Evolutionary conservation across 2,113 vertebrate species (phyloP).

Genomic region (Entelurus aequoreus): DNA sequence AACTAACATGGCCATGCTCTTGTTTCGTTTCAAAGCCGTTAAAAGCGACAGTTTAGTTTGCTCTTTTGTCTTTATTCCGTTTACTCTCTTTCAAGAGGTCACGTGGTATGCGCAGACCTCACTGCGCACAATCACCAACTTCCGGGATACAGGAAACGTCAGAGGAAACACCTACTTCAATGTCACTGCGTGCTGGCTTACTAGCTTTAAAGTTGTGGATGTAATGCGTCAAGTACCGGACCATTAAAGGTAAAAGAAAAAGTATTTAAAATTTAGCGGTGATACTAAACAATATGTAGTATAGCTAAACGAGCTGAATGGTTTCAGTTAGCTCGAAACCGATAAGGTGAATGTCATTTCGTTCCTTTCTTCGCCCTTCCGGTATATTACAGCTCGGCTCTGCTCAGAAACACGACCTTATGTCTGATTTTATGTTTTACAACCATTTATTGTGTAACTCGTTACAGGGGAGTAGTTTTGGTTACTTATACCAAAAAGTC

Average conservation of each 20-base stretch:
- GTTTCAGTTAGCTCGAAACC: neutral
- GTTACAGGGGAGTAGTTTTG: no score
- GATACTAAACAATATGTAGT: neutral
- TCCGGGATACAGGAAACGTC: constrained; percentile 31
- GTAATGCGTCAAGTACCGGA: neutral
- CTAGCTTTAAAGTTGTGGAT: neutral
- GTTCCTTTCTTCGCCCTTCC: no score
- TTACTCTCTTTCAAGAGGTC: neutral
- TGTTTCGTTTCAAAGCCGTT: no score
- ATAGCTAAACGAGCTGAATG: constrained; percentile 18
- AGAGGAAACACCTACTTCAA: neutral
- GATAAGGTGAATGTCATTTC: neutral
- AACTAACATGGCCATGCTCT: no score
- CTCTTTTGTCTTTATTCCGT: neutral
- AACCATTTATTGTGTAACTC: no score
- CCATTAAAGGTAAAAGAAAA: constrained; percentile 9
- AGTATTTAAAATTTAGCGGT: neutral
- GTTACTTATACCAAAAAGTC: no score
- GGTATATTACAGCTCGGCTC: neutral
- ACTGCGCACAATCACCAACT: constrained; percentile 20
- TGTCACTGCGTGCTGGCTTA: neutral
- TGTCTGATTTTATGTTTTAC: no score
- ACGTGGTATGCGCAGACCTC: neutral
- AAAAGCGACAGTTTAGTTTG: neutral
- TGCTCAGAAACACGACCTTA: neutral